Evolutionary conservation across 2,113 vertebrate genomes (phyloP).

Genomic region (Phalacrocorax brasilianus): DNA sequence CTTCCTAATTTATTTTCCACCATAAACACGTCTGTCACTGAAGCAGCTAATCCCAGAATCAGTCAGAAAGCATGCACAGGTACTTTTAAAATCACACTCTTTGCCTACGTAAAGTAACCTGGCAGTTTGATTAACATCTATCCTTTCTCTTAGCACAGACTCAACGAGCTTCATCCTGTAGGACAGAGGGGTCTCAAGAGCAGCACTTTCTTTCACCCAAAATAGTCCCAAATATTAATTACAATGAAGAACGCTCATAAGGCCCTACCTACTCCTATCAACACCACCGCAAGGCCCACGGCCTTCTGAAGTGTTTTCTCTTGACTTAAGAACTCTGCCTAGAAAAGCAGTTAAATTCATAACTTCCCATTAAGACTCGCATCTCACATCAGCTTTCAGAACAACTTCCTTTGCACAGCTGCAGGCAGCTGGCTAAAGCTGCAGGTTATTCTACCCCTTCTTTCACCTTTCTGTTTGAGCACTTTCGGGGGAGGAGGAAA

Average conservation of each 20-base stretch:
- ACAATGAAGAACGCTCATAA: not conserved
- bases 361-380: not conserved
- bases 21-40: rapidly evolving
- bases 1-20: not conserved
- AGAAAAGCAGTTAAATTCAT: not conserved
- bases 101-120: not conserved
- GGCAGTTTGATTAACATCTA: not conserved
- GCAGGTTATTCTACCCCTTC: rapidly evolving
- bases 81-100: not conserved
- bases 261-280: not conserved
- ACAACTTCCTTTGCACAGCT: not conserved
- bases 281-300: not conserved
- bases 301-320: not conserved
- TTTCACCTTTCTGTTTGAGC: not conserved
- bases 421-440: not conserved
- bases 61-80: rapidly evolving
- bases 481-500: not conserved
- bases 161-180: not conserved
- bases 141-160: not conserved
- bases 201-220: not conserved
- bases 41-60: not conserved
- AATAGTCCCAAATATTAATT: not conserved
- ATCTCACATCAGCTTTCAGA: not conserved
- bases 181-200: not conserved
- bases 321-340: not conserved